phyloP scores from a whole-genome alignment of 2,113 vertebrate genomes.

The Gopherus flavomarginatus region DNA sequence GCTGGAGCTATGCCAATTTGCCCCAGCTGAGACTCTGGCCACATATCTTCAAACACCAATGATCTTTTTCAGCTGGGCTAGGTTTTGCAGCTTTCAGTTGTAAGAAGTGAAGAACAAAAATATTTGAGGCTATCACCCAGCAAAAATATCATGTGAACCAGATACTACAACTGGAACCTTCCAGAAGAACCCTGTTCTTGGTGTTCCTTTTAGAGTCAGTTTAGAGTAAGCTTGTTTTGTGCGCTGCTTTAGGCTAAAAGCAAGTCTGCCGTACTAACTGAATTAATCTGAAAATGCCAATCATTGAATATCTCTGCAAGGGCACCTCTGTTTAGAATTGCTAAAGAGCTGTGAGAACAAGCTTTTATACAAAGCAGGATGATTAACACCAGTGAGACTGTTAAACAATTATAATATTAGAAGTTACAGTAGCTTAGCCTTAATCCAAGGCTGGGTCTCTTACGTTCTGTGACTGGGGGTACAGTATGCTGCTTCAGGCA shows the following conservation, averaged over 20 bases:
- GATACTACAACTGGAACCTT: neutral
- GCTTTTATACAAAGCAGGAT: neutral
- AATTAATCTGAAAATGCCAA: neutral
- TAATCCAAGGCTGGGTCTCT: accelerated
- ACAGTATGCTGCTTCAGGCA: neutral
- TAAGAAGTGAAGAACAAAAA: neutral
- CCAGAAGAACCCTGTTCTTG: neutral
- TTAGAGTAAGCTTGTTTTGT: accelerated
- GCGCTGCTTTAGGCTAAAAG: accelerated
- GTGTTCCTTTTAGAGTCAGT: accelerated
- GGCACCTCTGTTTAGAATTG: neutral
- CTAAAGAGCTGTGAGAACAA: neutral
- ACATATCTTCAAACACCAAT: neutral
- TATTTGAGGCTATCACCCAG: neutral
- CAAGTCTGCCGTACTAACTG: accelerated
- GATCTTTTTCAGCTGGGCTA: neutral
- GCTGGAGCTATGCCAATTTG: neutral
- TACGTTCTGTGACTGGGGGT: neutral
- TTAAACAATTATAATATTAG: accelerated
- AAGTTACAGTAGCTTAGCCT: neutral
- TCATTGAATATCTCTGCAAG: accelerated
- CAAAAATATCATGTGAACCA: neutral
- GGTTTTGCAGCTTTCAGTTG: neutral
- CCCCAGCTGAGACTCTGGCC: neutral
- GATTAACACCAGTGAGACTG: accelerated